Percentiles rank a stretch among this genome's conserved stretches.
These are phyloP conservation scores for Antitype chi DNA, from an alignment of 2,888 invertebrate genomes.

Conservation along the genomic window DNA sequence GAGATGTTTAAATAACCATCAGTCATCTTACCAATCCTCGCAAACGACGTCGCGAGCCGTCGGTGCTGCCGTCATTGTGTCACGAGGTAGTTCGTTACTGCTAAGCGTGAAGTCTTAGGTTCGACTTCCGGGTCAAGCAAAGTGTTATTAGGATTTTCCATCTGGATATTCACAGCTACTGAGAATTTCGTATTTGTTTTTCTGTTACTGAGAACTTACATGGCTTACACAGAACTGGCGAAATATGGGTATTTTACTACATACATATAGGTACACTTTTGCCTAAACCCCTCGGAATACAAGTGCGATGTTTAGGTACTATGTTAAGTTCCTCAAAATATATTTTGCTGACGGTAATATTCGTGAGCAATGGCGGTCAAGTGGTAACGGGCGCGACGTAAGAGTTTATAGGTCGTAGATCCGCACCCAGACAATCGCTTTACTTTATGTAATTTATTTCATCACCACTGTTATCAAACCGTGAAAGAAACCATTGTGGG, in stretches of 20 bases:
- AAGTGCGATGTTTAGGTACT: background rate
- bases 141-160: background rate
- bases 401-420: too few relatives aligned
- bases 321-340: background rate
- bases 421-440: too few relatives aligned
- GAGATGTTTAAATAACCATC: conserved; percentile 17
- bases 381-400: too few relatives aligned
- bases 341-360: background rate
- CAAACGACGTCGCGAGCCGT: background rate
- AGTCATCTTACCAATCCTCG: conserved; percentile 15
- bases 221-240: too few relatives aligned
- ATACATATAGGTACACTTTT: background rate
- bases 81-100: background rate
- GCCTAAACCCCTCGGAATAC: background rate
- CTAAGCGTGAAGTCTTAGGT: background rate
- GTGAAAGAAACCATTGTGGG: too few relatives aligned
- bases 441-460: too few relatives aligned
- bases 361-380: too few relatives aligned
- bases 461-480: too few relatives aligned
- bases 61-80: conserved; percentile 4
- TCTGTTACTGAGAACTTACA: too few relatives aligned
- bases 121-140: too few relatives aligned
- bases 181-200: too few relatives aligned
- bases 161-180: background rate
- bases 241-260: background rate